phyloP scores from a whole-genome alignment of 1,140 invertebrate species.

The Leguminivora glycinivorella region DNA sequence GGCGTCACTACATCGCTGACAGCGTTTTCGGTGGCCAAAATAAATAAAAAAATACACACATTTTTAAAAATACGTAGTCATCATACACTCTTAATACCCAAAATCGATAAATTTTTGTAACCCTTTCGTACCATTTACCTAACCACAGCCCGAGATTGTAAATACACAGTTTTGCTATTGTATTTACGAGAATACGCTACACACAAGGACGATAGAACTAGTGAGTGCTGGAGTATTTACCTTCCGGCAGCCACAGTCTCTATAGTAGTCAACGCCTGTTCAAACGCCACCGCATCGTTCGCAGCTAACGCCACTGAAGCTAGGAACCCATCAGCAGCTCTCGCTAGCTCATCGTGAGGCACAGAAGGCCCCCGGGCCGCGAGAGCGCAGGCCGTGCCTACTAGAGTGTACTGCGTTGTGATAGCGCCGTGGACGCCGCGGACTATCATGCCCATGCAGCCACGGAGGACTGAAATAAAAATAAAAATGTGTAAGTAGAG shows the following conservation, averaged over 20 bases:
- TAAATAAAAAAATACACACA: no score
- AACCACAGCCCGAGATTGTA: no score
- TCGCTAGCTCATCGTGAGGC: slow-evolving; percentile 89
- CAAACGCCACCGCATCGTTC: slow-evolving; percentile 51
- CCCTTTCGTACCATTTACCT: no score
- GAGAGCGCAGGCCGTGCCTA: slow-evolving; percentile 85
- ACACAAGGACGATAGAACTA: no score
- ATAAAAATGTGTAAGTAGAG: no score
- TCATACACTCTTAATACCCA: no score
- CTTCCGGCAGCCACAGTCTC: slow-evolving; percentile 37
- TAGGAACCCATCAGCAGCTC: slow-evolving; percentile 83
- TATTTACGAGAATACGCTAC: no score
- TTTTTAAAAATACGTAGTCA: no score
- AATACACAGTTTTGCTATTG: no score
- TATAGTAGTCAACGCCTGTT: slow-evolving; percentile 46
- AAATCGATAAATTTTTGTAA: no score
- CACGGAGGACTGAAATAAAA: slow-evolving; percentile 48
- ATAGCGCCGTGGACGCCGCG: slow-evolving; percentile 74
- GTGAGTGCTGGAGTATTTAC: slow-evolving; percentile 79
- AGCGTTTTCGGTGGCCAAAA: no score
- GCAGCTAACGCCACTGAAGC: slow-evolving; percentile 82
- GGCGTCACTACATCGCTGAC: no score
- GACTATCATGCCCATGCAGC: slow-evolving; percentile 69
- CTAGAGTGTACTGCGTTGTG: slow-evolving; percentile 81
- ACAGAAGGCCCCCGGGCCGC: slow-evolving; percentile 83